Evolutionary conservation across 2,797 vertebrate species (phyloP), one percentile per base, ranked within the genome.

Genomic region (Trachops cirrhosus): DNA sequence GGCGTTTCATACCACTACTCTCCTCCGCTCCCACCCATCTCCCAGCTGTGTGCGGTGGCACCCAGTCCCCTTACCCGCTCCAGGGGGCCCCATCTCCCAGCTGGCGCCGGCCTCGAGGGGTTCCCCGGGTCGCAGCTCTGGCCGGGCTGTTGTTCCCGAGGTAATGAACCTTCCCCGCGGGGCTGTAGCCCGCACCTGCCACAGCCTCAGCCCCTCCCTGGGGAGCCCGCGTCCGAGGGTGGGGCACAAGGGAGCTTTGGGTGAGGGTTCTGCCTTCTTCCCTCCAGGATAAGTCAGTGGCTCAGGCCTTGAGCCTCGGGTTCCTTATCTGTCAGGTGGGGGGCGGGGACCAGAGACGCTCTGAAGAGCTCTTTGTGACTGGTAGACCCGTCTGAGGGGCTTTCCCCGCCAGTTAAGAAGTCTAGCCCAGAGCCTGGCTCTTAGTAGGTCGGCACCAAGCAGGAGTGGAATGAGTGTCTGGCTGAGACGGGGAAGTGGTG

Each of bases 131-230:
- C 24, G 29, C 8, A 62, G 48, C 85, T 95, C 62, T 4, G 10
- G 77, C 80, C 37, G 1, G 68, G 92, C 93, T 96, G 92, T 91
- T 95, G 89, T 96, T 95, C 57, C 59, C 16, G 37, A 93, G 73
- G 22, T 97, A 95, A 88, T 90, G 68, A 95, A 71, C 64, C 57
- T 91, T 86, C 6, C 83, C 87, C 75, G 3, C 0, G 86, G 87
- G 93, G 54, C 84, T 68, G 67, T 73, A 82, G 80, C 71, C 92
- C 0, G 82, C 95, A 97, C 97, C 97, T 97, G 95, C 96, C 41
- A 12, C 92, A 16, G 62, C 64, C 62, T 86, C 52, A 3, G 16
- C 19, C 34, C 32, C 14, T 67, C 64, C 74, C 77, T 1, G 0
- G 92, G 78, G 93, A 96, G 54, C 46, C 78, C 6, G 14, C 18